Base-by-base conservation (phyloP, 1,140 invertebrate species). In the Zaprionus tsacasi region DNA sequence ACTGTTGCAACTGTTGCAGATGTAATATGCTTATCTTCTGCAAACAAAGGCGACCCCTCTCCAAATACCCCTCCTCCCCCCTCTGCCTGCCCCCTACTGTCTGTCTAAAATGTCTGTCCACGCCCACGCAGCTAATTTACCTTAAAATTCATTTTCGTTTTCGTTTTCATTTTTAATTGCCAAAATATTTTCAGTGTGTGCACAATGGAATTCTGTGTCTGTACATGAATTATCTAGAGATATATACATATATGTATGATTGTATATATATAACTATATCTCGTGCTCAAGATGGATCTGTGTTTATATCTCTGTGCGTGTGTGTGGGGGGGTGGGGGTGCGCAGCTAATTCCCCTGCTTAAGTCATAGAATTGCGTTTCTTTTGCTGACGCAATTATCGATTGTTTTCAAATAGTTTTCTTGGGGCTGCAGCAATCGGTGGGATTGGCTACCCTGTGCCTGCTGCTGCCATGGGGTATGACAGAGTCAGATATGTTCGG, bases 91-190 rank as follows among this genome's bases (percentile, higher is more conserved):
- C 35, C 30, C 10, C 15, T 63, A 4, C 8, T 10, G 27, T 40
- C n/a, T 15, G 13, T 10, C 25, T 30, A 3, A n/a, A 21, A 70
- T 59, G 48, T 60, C 21, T 21, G 21, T 56, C 43, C 55, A 70
- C 68, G 48, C 73, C 82, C 82, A 87, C 79, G 71, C 71, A 69
- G 77, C 78, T 78, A 83, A 88, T 83, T 87, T 87, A 87, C 83
- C 83, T 88, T 89, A 80, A 75, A 88, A 85, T 86, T 81, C 63
- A 76, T 80, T 80, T 80, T 86, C 73, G 52, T 57, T 74, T 58
- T 61, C 27, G 21, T 54, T 72, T 60, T 73, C 15, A 30, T 69
- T 75, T 70, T 75, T 63, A 72, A 70, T 79, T 66, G 68, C 61
- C 73, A 73, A 79, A 79, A 76, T 77, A 77, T 78, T 70, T 65